Conservation (phyloP, 2,888 invertebrate species). For the Acronicta aceris region DNA sequence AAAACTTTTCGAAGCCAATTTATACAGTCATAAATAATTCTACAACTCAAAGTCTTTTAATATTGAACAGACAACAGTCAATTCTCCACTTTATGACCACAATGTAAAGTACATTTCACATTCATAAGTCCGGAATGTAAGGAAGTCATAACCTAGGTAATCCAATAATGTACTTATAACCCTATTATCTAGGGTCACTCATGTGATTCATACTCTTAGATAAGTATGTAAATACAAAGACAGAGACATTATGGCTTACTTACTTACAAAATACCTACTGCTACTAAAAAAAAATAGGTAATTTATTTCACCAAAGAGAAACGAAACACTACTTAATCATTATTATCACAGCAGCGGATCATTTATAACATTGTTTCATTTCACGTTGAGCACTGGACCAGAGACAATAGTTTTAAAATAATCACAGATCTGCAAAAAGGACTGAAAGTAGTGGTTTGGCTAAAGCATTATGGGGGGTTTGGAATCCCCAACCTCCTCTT, state of each 20-base stretch:
- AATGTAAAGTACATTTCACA: background rate
- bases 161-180: slow-evolving; percentile 48
- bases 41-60: background rate
- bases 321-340: too few relatives aligned
- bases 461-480: too few relatives aligned
- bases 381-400: too few relatives aligned
- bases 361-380: too few relatives aligned
- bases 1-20: too few relatives aligned
- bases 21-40: background rate
- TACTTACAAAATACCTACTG: slow-evolving; percentile 2
- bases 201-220: slow-evolving; percentile 43
- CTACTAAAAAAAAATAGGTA: background rate
- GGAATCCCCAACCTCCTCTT: too few relatives aligned
- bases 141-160: slow-evolving; percentile 45
- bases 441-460: too few relatives aligned
- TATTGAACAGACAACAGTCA: background rate
- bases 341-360: too few relatives aligned
- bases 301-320: too few relatives aligned
- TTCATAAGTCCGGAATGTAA: slow-evolving; percentile 5
- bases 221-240: slow-evolving; percentile 21
- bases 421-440: too few relatives aligned
- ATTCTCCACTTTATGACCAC: slow-evolving; percentile 3
- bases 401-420: too few relatives aligned
- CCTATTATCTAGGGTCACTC: slow-evolving; percentile 48
- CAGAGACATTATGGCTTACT: background rate